Conservation (phyloP, 2,797 vertebrate species). For the Dromococcyx pavoninus region DNA sequence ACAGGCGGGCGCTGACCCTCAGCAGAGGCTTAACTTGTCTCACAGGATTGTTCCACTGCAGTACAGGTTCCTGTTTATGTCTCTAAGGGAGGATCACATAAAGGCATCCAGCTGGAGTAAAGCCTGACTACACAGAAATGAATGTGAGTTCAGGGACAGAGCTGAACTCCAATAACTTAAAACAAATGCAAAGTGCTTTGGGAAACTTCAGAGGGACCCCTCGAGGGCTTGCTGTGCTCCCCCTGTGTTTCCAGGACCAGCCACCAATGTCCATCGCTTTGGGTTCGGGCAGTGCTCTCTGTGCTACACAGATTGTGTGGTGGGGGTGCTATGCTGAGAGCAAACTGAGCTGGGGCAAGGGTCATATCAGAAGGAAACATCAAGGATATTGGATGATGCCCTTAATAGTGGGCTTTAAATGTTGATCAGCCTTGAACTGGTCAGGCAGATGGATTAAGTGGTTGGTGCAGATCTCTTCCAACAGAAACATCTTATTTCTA, state of each 20-base stretch:
- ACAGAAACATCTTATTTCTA: no score
- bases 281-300: background rate
- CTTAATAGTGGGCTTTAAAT: background rate
- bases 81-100: background rate
- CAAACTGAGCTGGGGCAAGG: background rate
- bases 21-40: background rate
- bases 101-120: background rate
- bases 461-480: no score
- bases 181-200: background rate
- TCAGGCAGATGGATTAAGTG: background rate
- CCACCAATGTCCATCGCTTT: fast-evolving
- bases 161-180: background rate
- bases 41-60: background rate
- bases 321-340: fast-evolving
- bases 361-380: background rate
- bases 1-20: background rate
- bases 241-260: background rate
- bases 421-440: background rate
- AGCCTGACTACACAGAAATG: background rate
- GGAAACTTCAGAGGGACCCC: background rate
- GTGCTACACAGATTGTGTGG: background rate
- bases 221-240: fast-evolving
- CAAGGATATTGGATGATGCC: no score
- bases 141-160: background rate
- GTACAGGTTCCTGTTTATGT: fast-evolving